phyloP scores from a whole-genome alignment of 2,113 vertebrate genomes.

The Sebastes schlegelii region DNA sequence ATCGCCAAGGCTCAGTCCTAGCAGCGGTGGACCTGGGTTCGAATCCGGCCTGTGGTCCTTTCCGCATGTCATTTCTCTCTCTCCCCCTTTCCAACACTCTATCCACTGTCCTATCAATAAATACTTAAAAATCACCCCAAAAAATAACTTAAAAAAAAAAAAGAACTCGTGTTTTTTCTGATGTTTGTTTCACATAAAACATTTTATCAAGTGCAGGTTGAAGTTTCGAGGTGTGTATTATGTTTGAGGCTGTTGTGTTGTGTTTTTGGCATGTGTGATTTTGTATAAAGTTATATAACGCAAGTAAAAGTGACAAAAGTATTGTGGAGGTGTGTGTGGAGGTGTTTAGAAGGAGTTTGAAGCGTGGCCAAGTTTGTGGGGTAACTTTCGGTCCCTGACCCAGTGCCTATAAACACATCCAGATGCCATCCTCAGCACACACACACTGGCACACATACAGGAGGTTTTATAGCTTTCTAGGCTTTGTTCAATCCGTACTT shows the following conservation, averaged over 20 bases:
- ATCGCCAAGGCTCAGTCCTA: no score
- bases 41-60: no score
- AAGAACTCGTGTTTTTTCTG: no score
- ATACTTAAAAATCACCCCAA: no score
- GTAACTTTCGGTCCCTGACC: slow-evolving; percentile 82
- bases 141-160: no score
- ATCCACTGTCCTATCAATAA: no score
- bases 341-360: slow-evolving; percentile 39
- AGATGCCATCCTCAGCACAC: slow-evolving; percentile 70
- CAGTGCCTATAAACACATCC: slow-evolving; percentile 79
- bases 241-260: slow-evolving; percentile 24
- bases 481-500: slow-evolving; percentile 17
- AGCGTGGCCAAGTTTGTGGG: slow-evolving; percentile 59
- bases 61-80: no score
- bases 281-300: slow-evolving; percentile 47
- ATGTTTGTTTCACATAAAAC: no score
- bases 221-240: not conserved
- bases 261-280: slow-evolving; percentile 26
- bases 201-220: not conserved
- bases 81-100: no score
- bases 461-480: slow-evolving; percentile 44
- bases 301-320: slow-evolving; percentile 25
- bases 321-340: slow-evolving; percentile 19
- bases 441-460: not conserved
- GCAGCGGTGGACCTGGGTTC: no score